These are phyloP conservation scores for Sebastes iracundus DNA, from an alignment of 2,797 vertebrate species.

Conservation along the genomic window DNA sequence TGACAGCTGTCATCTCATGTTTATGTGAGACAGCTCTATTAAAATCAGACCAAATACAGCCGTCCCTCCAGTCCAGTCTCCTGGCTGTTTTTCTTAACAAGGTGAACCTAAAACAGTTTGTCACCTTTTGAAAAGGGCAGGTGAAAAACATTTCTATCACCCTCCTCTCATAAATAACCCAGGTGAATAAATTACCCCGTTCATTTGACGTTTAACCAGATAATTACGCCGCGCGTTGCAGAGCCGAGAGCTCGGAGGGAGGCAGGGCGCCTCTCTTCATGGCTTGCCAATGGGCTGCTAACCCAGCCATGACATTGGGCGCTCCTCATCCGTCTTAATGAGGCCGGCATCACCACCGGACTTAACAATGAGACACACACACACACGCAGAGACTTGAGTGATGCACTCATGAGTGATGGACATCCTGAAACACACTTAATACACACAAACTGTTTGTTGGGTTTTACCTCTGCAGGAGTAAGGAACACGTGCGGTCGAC, in stretches of 20 bases:
- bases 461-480: background rate
- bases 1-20: background rate
- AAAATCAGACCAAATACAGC: background rate
- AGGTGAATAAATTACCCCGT: constrained; percentile 80
- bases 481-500: background rate
- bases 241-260: constrained; percentile 53
- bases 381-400: constrained; percentile 9
- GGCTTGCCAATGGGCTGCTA: constrained; percentile 71
- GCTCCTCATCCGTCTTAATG: constrained; percentile 82
- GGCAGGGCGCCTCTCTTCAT: constrained; percentile 51
- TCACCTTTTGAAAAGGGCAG: constrained; percentile 64
- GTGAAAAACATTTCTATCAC: constrained; percentile 62
- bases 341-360: constrained; percentile 66
- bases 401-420: constrained; percentile 21
- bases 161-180: constrained; percentile 75
- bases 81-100: constrained; percentile 43
- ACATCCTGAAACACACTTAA: background rate
- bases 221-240: constrained; percentile 70
- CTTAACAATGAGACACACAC: constrained; percentile 68
- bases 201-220: constrained; percentile 82
- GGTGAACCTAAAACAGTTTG: constrained; percentile 50
- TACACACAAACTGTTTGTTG: background rate
- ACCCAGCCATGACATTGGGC: constrained; percentile 79
- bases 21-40: background rate
- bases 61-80: background rate